Conservation (phyloP, 1,140 invertebrate genomes). For the Leptopilina clavipes region DNA sequence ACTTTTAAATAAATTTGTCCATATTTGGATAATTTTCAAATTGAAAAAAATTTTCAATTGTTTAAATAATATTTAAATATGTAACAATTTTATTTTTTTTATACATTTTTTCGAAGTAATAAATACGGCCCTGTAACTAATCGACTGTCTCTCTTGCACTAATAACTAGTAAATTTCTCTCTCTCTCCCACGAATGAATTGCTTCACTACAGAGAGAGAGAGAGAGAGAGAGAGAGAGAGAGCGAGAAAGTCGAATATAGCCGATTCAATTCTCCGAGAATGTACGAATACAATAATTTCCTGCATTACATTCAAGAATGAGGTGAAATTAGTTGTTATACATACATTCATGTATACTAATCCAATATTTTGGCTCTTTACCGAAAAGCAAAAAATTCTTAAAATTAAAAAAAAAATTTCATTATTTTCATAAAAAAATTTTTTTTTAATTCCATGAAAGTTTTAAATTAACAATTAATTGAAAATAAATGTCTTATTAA, state of each 20-base stretch:
- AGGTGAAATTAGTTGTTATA: not conserved
- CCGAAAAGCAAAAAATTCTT: not conserved
- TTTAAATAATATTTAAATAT: too few relatives aligned
- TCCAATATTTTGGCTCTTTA: not conserved
- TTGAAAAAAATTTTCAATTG: too few relatives aligned
- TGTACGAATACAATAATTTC: conserved; percentile 41
- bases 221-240: not conserved
- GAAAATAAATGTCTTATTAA: too few relatives aligned
- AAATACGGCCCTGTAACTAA: not conserved
- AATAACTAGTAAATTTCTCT: conserved; percentile 27
- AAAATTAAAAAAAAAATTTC: not conserved
- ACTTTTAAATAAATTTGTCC: too few relatives aligned
- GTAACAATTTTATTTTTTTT: too few relatives aligned
- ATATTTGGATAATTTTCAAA: too few relatives aligned
- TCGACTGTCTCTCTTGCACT: not conserved
- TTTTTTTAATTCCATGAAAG: too few relatives aligned
- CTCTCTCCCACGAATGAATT: conserved; percentile 38
- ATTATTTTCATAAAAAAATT: not conserved
- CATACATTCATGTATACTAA: not conserved
- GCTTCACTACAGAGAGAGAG: not conserved
- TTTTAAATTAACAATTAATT: too few relatives aligned
- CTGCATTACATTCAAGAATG: conserved; percentile 38
- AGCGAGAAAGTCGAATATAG: conserved; percentile 33
- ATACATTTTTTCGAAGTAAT: not conserved
- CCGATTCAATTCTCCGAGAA: conserved; percentile 39